phyloP scores from a whole-genome alignment of 2,888 invertebrate genomes.

The Metallyticus violacea region DNA sequence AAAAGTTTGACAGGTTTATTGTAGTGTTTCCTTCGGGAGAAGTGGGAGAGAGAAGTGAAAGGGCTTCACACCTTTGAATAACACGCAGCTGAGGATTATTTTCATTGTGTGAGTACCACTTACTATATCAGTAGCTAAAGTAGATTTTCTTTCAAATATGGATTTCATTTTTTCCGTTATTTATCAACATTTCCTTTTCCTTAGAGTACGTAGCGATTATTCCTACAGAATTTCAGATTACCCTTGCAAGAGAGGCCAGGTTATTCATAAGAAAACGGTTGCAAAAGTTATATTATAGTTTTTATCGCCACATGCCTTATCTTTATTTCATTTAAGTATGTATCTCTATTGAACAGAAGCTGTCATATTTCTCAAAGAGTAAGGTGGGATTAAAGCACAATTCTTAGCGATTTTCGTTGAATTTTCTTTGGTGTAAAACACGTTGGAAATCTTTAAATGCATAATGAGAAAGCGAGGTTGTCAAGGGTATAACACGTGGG shows the following conservation, averaged over 20 bases:
- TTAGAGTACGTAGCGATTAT: neutral
- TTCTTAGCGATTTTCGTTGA: too few species aligned
- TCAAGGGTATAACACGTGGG: neutral
- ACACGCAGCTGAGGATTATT: neutral
- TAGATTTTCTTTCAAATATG: neutral
- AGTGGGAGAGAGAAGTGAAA: neutral
- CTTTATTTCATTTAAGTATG: neutral
- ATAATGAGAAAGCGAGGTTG: neutral
- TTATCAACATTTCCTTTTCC: neutral
- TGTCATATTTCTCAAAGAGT: too few species aligned
- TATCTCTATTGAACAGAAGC: neutral
- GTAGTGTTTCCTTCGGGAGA: neutral
- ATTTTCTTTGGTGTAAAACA: too few species aligned
- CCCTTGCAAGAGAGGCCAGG: neutral
- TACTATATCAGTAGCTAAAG: neutral
- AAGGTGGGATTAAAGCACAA: too few species aligned
- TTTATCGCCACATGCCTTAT: neutral
- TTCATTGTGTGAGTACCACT: neutral
- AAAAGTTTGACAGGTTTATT: neutral
- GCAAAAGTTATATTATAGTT: neutral
- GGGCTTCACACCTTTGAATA: neutral
- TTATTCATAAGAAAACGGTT: neutral
- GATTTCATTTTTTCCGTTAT: neutral
- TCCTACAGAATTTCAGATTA: neutral
- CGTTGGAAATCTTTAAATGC: too few species aligned